These are phyloP conservation scores for Conistra vaccinii DNA, from an alignment of 2,888 invertebrate genomes.

Conservation along the genomic window DNA sequence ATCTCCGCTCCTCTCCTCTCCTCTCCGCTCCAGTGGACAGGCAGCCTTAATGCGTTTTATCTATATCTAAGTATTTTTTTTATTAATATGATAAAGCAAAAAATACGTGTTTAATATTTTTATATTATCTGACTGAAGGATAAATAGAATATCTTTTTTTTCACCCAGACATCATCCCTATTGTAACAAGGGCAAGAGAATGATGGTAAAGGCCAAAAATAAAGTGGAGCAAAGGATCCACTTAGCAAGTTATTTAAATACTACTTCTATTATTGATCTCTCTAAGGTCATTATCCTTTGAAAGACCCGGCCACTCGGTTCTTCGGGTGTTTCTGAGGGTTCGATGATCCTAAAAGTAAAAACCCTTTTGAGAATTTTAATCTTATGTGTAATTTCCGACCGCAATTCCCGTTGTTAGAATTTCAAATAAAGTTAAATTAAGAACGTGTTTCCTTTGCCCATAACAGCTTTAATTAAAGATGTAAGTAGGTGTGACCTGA, in stretches of 20 bases:
- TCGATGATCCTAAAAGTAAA: conserved; percentile 38
- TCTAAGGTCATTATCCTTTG: conserved; percentile 39
- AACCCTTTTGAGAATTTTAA: conserved; percentile 31
- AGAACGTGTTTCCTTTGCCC: conserved; percentile 2
- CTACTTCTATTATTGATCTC: conserved; percentile 1
- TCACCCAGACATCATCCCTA: too few relatives aligned
- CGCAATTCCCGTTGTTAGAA: conserved; percentile 15
- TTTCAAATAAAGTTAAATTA: conserved; percentile 17
- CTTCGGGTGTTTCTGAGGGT: conserved; percentile 18
- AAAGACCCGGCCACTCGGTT: conserved; percentile 10
- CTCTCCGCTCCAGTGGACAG: too few relatives aligned
- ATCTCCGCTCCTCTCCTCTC: too few relatives aligned
- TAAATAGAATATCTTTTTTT: too few relatives aligned
- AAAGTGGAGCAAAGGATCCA: not conserved
- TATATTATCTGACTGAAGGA: too few relatives aligned
- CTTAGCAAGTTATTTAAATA: conserved; percentile 1
- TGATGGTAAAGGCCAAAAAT: not conserved
- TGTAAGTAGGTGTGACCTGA: conserved; percentile 41
- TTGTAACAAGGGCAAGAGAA: not conserved
- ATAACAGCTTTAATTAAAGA: conserved; percentile 21
- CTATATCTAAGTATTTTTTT: too few relatives aligned
- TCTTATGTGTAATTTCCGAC: conserved; percentile 15
- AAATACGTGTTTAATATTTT: too few relatives aligned
- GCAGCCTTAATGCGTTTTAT: too few relatives aligned
- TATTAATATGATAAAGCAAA: too few relatives aligned